Base-by-base conservation (phyloP, 2,888 invertebrate genomes). In the Drosophila histrio region DNA sequence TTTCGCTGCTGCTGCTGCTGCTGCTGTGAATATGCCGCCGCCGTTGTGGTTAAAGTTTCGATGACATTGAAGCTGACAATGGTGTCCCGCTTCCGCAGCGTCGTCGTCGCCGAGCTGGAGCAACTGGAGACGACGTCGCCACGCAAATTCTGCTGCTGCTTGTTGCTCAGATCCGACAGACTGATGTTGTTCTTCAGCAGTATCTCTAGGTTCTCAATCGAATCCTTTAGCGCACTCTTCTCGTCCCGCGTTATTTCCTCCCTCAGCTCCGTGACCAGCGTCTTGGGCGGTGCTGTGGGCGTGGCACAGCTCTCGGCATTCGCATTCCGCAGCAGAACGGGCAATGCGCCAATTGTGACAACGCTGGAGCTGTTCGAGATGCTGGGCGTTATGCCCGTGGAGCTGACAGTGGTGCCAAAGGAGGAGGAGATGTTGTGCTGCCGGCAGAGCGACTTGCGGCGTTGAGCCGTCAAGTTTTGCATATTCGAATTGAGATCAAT, bases 381-480 rank as follows among this genome's bases (percentile, higher is more conserved):
- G 50, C 89, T 90, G 13, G 91, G 90, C 19, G 91, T 91, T 2
- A 91, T 89, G 43, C 89, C 91, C 1, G 90, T 88, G 43, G 90
- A 90, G 56, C 88, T 89, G 67, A 87, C 83, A 0, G 84, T 91
- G 36, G 91, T 91, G 58, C 92, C 91, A 52, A 91, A 91, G 1
- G 91, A 91, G 19, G 91, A 91, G 36, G 90, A 91, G 15, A 92
- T 91, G 72, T 92, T 91, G 59, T 91, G 91, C 67, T 92, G 92
- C 2, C 92, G 88, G 63, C 92, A 92, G 4, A 92, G 77, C 3
- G 91, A 91, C 64, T 92, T 92, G 2, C 92, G 80, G 2, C 92
- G 79, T 64, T 91, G 91, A n/a, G 91, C 90, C 13, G 91, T 91
- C 59, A 89, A 24, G 56, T 80, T 90, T 53, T 89, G 89, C 88